Evolutionary conservation across 2,888 invertebrate species (phyloP), one percentile per base, ranked within the genome.

Genomic region (Abscondita cerata): DNA sequence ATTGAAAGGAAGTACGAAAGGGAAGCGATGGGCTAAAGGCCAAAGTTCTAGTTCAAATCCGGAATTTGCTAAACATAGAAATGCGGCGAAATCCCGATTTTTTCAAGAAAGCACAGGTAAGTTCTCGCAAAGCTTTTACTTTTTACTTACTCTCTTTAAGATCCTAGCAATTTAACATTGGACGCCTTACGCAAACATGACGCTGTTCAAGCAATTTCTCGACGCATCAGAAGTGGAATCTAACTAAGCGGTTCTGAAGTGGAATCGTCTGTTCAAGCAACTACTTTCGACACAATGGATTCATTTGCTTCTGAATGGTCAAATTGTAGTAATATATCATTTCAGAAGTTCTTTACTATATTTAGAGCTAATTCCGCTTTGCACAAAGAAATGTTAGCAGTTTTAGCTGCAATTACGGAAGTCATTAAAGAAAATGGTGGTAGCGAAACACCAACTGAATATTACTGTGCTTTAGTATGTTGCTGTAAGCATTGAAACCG

Each of bases 351-450:
- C 40, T 76, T 94, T 18, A 87, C 82, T 64, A 86, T 86, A 46
- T 94, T 93, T 77, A 87, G 90, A 70, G 85, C 90, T 0, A 88
- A 89, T 66, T 93, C 93, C 44, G 87, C 89, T 1, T 78, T 95
- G 15, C 97, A 98, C 75, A 96, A 95, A 75, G 92, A 98, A 82
- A 96, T 98, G 92, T 78, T 98, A 64, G 95, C 97, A 0, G 90
- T 97, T 47, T 80, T 98, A 59, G 95, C 96, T 2, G 96, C 97
- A 0, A 87, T 97, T 1, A 93, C 96, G 0, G 97, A 98, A 78
- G 90, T 96, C 12, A 96, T 98, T 72, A 95, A 93, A 75, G 88
- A 90, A 66, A 89, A 92, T 66, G 92, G 90, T 1, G 96, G 96
- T 1, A 87, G 86, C 25, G 96, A 96, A 76, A 86, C 90, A 0